Conservation (phyloP, 2,113 vertebrate genomes). For the Sardina pilchardus region DNA sequence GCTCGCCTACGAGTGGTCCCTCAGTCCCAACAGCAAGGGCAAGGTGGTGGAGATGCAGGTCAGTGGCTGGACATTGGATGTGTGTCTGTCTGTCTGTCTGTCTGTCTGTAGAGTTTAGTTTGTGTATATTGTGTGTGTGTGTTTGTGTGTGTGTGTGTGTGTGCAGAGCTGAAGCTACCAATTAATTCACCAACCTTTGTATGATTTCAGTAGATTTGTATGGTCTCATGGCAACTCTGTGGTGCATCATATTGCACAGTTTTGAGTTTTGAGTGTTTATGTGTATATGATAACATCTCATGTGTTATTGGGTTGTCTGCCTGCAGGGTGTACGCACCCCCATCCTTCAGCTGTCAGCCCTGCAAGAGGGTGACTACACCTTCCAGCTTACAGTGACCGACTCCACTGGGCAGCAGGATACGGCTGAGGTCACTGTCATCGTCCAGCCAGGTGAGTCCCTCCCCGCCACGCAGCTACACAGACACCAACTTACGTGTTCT, state of each 20-base stretch:
- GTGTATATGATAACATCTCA: not conserved
- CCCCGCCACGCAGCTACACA: not conserved
- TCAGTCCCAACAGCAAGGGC: constrained; percentile 91
- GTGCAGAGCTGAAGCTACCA: not conserved
- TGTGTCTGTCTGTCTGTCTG: not conserved
- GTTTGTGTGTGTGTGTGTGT: not conserved
- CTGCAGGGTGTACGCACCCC: constrained; percentile 89
- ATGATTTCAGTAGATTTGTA: too few relatives aligned
- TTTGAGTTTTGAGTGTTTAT: not conserved
- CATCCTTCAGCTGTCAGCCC: constrained; percentile 88
- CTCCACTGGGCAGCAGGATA: constrained; percentile 89
- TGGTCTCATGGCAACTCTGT: too few relatives aligned
- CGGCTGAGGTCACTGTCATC: constrained; percentile 91
- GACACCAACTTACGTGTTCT: not conserved
- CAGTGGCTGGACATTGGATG: not conserved
- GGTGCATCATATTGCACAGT: too few relatives aligned
- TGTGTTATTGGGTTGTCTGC: not conserved
- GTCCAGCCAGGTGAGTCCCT: constrained; percentile 89
- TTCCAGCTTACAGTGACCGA: constrained; percentile 95
- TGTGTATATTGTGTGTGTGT: not conserved
- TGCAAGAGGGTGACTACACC: constrained; percentile 98
- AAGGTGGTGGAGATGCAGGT: constrained; percentile 99
- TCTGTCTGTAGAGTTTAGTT: not conserved
- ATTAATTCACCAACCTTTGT: too few relatives aligned
- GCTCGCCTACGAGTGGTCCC: constrained; percentile 93